Evolutionary conservation across 2,888 invertebrate genomes (phyloP).

Genomic region (Apodemia duryi): DNA sequence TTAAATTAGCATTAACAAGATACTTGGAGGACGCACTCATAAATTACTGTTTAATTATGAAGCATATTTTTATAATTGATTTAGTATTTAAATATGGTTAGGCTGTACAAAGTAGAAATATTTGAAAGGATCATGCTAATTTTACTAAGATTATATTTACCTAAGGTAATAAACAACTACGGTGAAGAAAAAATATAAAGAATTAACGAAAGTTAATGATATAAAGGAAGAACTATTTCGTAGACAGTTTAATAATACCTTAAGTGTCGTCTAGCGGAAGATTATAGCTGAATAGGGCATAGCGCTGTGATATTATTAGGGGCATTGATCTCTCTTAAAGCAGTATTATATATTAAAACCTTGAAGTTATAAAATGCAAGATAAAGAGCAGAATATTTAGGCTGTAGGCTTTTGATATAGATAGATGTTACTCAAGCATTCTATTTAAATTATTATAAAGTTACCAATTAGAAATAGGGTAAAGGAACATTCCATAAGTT

Average conservation of each 20-base stretch:
- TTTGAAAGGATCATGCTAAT: background rate
- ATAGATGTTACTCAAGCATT: constrained; percentile 56
- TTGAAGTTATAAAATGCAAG: constrained; percentile 53
- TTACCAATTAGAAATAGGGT: constrained; percentile 53
- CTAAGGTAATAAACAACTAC: background rate
- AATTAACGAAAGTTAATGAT: background rate
- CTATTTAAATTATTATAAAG: constrained; percentile 62
- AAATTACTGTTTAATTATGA: too few species aligned
- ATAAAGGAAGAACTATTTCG: constrained; percentile 46
- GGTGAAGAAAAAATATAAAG: background rate
- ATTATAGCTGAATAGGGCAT: constrained; percentile 40
- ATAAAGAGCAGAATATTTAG: constrained; percentile 51
- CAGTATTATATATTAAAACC: constrained; percentile 38
- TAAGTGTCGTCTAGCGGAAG: constrained; percentile 32
- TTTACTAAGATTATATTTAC: background rate
- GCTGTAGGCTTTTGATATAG: constrained; percentile 51
- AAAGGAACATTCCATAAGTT: constrained; percentile 57
- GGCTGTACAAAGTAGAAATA: background rate
- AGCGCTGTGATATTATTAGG: constrained; percentile 45
- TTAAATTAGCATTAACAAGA: too few species aligned
- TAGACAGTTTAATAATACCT: constrained; percentile 40
- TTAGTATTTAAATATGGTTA: too few species aligned
- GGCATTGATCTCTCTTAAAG: constrained; percentile 43
- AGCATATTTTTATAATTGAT: too few species aligned
- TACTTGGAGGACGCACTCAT: too few species aligned